Evolutionary conservation across 2,113 vertebrate genomes (phyloP), one percentile per base, ranked within the genome.

Genomic region (Tinamus guttatus): DNA sequence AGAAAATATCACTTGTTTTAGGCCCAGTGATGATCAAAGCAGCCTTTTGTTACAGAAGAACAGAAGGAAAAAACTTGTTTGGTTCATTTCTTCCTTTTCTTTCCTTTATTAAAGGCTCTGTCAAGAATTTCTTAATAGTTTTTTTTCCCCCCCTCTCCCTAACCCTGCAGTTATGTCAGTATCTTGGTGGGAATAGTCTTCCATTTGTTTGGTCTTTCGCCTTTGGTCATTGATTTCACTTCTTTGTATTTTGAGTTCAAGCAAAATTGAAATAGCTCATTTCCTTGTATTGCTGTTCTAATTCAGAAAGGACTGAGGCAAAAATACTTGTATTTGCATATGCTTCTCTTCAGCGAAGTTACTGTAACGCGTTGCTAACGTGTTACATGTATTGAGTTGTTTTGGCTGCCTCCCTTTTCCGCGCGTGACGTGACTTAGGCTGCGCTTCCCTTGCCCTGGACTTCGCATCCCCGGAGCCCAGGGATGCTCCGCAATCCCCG

Each of bases 41-140:
- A 36, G 34, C 28, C 87, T 93, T 82, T 94, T 93, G 87, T 90
- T 87, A 81, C 54, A 91, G 80, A 64, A 89, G 67, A 92, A 84
- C 81, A n/a, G 32, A 90, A 91, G 41, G 60, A 40, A 90, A 63
- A 41, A 45, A 24, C 13, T 21, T 68, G 7, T 74, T 94, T 74
- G 54, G 32, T 90, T 90, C 4, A 30, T 82, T 89, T 80, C 13
- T 71, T 91, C 77, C n/a, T 75, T 73, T 65, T 73, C 24, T 77
- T 5, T 59, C 15, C 52, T n/a, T 11, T 76, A 19, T 52, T 51
- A 75, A 25, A 76, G 12, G 71, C 30, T 45, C 11, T 54, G 25
- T 70, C 54, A 52, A 3, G 1, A 0, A 0, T 34, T 28, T 86
- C 87, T 65, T 38, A 79, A 60, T 69, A 51, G 4, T 17, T 17